Evolutionary conservation across 2,797 vertebrate genomes (phyloP), one percentile per base, ranked within the genome.

Genomic region (Heliangelus exortis): DNA sequence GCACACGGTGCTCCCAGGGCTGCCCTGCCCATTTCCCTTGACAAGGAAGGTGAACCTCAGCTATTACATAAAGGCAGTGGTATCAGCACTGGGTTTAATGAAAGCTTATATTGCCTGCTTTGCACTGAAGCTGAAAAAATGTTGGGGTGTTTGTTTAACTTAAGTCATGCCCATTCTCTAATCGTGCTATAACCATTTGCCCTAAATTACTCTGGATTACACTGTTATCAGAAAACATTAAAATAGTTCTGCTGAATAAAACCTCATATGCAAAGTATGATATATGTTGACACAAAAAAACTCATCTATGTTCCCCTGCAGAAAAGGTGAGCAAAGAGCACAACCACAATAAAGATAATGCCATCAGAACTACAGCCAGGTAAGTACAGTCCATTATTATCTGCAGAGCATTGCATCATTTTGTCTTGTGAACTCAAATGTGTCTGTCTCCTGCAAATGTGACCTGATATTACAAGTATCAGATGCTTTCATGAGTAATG

Each of bases 271-370:
- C 74, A 94, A 63, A 34, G n/a, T 66, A 18, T 6, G 15, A 31
- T 12, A 4, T 15, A 41, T 47, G 55, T 54, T 89, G 88, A 92
- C 34, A 59, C 34, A 92, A 84, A 69, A 88, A 20, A 4, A 1
- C 39, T 39, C 29, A 22, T 58, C 4, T 96, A 23, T 95, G 31
- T 96, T 97, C 89, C 93, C 89, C 81, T 97, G 43, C 98, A 99
- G 99, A 99, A 98, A 99, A 99, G 98, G 99, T 99, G 97, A 99
- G 99, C 98, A 99, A 99, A 98, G 99, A 99, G 97, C 99, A 99
- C 97, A 99, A 99, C 98, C 99, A 99, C 97, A 97, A 96, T 85
- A 99, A 99, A 97, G 99, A 99, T 96, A 97, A 97, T 69, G 96
- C 98, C 97, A 98, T 99, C 97, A 98, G 98, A 97, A 98, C 98